Evolutionary conservation across 2,797 vertebrate genomes (phyloP).

Genomic region (Pipistrellus nathusii): DNA sequence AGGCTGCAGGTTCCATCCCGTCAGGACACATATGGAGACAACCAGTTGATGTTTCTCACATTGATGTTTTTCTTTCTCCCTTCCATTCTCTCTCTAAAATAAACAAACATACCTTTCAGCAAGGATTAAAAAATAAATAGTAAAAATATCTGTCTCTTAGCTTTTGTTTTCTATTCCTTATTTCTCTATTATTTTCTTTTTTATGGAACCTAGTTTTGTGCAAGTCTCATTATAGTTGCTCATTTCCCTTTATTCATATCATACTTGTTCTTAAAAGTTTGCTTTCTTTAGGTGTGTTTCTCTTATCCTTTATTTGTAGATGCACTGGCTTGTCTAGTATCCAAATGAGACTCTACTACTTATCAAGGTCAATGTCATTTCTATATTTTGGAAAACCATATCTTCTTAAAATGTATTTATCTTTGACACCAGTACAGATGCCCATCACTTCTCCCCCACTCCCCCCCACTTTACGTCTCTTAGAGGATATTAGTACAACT

Average conservation of each 20-base stretch:
- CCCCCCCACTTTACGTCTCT: not conserved
- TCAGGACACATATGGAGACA: not conserved
- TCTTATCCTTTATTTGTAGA: constrained; percentile 38
- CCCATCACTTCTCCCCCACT: not conserved
- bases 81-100: not conserved
- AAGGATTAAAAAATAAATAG: not conserved
- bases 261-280: constrained; percentile 22
- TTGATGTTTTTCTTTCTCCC: not conserved
- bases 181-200: not conserved
- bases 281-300: not conserved
- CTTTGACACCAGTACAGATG: not conserved
- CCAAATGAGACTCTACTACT: not conserved
- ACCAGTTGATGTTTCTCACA: not conserved
- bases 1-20: not conserved
- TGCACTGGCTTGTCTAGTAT: not conserved
- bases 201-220: not conserved
- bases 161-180: constrained; percentile 33
- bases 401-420: not conserved
- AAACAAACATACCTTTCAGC: not conserved
- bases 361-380: not conserved
- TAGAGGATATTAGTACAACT: not conserved
- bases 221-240: not conserved
- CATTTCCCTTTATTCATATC: not conserved
- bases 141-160: not conserved
- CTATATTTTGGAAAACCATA: not conserved